Evolutionary conservation across 2,113 vertebrate genomes (phyloP).

Genomic region (Cygnus atratus): DNA sequence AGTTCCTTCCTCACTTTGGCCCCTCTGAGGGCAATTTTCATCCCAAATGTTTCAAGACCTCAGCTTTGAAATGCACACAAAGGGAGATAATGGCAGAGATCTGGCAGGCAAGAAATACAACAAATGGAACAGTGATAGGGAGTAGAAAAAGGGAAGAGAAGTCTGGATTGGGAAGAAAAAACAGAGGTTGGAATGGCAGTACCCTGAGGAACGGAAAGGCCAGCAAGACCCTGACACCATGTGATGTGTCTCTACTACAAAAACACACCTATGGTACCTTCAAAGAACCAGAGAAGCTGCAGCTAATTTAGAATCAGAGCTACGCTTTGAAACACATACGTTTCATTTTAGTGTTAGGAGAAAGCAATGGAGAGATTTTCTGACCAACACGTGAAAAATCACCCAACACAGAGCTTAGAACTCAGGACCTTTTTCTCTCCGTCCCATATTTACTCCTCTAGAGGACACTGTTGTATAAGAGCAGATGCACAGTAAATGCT

Average conservation of each 20-base stretch:
- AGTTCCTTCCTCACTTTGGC: slow-evolving; percentile 5
- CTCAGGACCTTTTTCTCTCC: not conserved
- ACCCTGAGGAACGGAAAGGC: not conserved
- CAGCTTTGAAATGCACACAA: not conserved
- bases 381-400: not conserved
- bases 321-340: not conserved
- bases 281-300: not conserved
- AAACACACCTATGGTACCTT: not conserved
- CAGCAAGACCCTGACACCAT: not conserved
- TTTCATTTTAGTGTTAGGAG: not conserved
- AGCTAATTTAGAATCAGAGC: not conserved
- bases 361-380: not conserved
- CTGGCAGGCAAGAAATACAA: slow-evolving; percentile 5
- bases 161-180: not conserved
- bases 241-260: not conserved
- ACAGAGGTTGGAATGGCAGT: not conserved
- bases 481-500: not conserved
- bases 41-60: not conserved
- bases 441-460: slow-evolving; percentile 3
- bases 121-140: not conserved
- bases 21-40: not conserved
- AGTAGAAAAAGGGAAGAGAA: not conserved
- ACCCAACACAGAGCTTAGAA: not conserved
- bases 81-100: slow-evolving; percentile 5
- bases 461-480: slow-evolving; percentile 30